phyloP scores from a whole-genome alignment of 2,797 vertebrate species.

The Myripristis murdjan region DNA sequence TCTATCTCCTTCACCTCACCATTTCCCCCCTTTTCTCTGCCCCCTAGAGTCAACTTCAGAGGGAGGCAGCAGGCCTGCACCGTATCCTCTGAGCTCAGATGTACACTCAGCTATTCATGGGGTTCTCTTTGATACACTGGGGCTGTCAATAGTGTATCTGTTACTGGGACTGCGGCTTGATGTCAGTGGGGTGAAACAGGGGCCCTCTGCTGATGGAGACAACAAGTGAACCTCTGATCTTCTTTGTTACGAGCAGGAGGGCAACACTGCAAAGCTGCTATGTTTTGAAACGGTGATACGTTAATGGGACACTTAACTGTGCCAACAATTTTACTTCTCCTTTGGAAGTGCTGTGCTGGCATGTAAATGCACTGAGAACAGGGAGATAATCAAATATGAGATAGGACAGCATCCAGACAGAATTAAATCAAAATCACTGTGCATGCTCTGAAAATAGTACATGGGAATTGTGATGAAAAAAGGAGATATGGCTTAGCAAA shows the following conservation, averaged over 20 bases:
- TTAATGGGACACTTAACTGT: constrained; percentile 43
- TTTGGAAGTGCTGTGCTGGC: constrained; percentile 24
- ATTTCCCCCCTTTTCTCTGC: neutral
- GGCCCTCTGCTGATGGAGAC: constrained; percentile 3
- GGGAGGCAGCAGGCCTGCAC: constrained; percentile 13
- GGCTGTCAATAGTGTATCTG: constrained; percentile 19
- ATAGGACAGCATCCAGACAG: constrained; percentile 61
- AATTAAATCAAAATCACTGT: constrained; percentile 1
- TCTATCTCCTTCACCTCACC: neutral
- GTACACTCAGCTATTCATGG: constrained; percentile 16
- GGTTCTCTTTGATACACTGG: constrained; percentile 33
- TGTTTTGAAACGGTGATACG: constrained; percentile 49
- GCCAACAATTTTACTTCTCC: constrained; percentile 27
- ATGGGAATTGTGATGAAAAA: constrained; percentile 65
- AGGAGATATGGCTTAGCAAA: constrained; percentile 41
- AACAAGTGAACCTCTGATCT: neutral
- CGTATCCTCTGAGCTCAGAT: constrained; percentile 25
- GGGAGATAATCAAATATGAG: constrained; percentile 56
- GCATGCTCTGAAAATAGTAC: constrained; percentile 32
- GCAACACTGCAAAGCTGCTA: constrained; percentile 12
- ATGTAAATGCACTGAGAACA: constrained; percentile 12
- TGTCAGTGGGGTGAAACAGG: constrained; percentile 3
- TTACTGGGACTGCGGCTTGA: neutral
- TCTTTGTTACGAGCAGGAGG: constrained; percentile 5
- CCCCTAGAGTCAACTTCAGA: constrained; percentile 33